Evolutionary conservation across 2,888 invertebrate species (phyloP).

Genomic region (Drosophila fungiperda): DNA sequence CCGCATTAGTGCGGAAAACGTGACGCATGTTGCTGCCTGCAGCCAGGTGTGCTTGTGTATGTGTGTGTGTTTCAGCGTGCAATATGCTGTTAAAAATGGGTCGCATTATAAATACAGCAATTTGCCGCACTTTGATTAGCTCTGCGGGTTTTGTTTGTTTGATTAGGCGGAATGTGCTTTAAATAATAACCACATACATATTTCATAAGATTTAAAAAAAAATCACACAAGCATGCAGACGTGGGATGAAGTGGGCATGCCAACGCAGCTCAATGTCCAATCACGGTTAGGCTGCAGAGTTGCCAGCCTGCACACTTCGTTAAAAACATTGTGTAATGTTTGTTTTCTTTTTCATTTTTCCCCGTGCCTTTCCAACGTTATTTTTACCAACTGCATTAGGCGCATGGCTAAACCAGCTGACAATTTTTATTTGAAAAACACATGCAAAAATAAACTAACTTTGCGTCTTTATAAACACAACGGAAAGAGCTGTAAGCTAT

Average conservation of each 20-base stretch:
- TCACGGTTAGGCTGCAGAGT: conserved; percentile 39
- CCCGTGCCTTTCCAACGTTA: conserved; percentile 2
- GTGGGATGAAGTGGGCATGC: conserved; percentile 42
- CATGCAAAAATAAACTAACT: conserved; percentile 3
- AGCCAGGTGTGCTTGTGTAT: conserved; percentile 38
- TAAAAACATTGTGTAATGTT: conserved; percentile 54
- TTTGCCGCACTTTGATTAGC: conserved; percentile 5
- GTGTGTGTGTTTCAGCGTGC: conserved; percentile 32
- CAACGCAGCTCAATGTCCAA: conserved; percentile 62
- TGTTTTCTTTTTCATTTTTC: conserved; percentile 25
- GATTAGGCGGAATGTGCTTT: conserved; percentile 31
- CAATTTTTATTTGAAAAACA: conserved; percentile 20
- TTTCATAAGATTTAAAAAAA: conserved; percentile 45
- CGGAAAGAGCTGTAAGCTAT: conserved; percentile 45
- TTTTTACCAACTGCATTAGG: conserved; percentile 45
- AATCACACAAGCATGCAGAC: conserved; percentile 6
- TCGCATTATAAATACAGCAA: conserved; percentile 7
- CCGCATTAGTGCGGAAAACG: conserved; percentile 56
- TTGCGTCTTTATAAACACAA: conserved; percentile 57
- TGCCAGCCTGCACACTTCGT: conserved; percentile 49
- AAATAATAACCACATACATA: conserved; percentile 39
- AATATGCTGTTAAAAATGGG: conserved; percentile 28
- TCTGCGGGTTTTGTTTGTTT: conserved; percentile 12
- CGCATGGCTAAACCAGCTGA: conserved; percentile 54
- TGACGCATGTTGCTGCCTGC: conserved; percentile 65